Percentiles rank a stretch among this genome's conserved stretches.
Evolutionary conservation across 2,797 vertebrate genomes (phyloP).

Genomic region (Nothura maculosa): DNA sequence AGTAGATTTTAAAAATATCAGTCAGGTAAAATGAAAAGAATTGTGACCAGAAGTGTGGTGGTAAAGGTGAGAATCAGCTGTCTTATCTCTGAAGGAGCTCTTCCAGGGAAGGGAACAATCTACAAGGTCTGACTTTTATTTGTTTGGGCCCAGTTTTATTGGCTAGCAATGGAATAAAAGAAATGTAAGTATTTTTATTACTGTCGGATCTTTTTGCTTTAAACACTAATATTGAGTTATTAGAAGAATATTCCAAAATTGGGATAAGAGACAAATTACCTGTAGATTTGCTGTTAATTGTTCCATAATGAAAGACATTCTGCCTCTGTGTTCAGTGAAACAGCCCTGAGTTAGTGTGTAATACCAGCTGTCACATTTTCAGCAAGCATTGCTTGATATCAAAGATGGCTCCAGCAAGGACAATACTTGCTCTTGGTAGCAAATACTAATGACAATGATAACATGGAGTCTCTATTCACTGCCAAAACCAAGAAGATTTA

Average conservation of each 20-base stretch:
- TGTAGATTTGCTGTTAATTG: constrained; percentile 3
- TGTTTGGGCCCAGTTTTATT: neutral
- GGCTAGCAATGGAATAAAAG: neutral
- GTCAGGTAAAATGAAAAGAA: neutral
- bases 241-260: neutral
- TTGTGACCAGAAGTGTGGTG: neutral
- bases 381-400: neutral
- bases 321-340: neutral
- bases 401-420: neutral
- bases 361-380: neutral
- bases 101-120: neutral
- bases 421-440: neutral
- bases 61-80: fast-evolving
- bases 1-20: neutral
- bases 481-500: neutral
- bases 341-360: neutral
- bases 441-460: neutral
- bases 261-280: neutral
- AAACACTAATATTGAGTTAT: neutral
- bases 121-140: neutral
- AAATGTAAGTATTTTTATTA: neutral
- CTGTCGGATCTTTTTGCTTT: neutral
- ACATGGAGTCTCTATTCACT: neutral
- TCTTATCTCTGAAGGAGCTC: neutral
- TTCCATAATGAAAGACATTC: neutral